Base-by-base conservation (phyloP, 2,888 invertebrate species). In the Fissipunctia ypsillon region DNA sequence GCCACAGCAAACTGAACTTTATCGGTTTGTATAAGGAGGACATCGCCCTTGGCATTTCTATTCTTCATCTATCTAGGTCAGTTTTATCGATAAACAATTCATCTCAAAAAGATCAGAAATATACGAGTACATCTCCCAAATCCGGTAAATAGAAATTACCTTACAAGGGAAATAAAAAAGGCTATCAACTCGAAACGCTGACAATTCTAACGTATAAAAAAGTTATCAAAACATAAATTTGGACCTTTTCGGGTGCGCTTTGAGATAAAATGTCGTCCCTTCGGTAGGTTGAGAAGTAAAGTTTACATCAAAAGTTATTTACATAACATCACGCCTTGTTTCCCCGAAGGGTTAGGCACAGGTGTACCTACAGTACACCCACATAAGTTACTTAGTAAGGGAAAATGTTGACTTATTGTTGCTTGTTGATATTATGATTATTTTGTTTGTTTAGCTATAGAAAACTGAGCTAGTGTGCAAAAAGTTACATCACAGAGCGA, bases 141-240 rank as follows among this genome's bases (percentile, higher is more conserved):
- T 48, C 43, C 43, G 22, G 50, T 50, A 45, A 71, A 48, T 67
- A 60, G 69, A 65, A 70, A 80, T 76, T 64, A 80, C 80, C 82
- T 84, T 77, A 65, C 82, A 80, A 66, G 54, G 35, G 56, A 50
- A 68, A 81, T 84, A 81, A 83, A 84, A 69, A 81, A 64, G 50
- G 41, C 60, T 60, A 57, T 69, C 52, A 31, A 54, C 57, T 69
- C 63, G 76, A 85, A 80, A 73, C 52, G 71, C 70, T 70, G 72
- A 79, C 78, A 77, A 86, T 84, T 81, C 79, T 65, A 83, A 85
- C 84, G 84, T 73, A 81, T 87, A 87, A 85, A 86, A 87, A 84
- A 76, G 81, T 85, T 88, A 88, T 86, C 84, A 77, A 76, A 68
- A 79, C 81, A 88, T 85, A 85, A 87, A 87, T 83, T 81, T 63